Evolutionary conservation across 2,113 vertebrate genomes (phyloP).

Genomic region (Diphyllodes magnificus): DNA sequence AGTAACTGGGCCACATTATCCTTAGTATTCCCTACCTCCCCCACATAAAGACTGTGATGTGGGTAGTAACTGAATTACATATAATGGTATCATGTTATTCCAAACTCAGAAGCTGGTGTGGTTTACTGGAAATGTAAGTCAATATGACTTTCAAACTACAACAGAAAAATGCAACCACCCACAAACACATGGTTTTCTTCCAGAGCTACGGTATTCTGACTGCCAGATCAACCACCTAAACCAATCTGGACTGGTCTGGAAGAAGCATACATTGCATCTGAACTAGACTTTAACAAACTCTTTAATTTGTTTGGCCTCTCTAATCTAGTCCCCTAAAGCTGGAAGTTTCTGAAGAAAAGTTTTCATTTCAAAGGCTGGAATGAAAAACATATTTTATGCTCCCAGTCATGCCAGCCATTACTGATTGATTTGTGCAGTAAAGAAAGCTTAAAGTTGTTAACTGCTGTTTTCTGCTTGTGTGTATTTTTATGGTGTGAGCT

Average conservation of each 20-base stretch:
- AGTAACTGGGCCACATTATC: not conserved
- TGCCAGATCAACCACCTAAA: conserved; percentile 21
- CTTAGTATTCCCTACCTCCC: not conserved
- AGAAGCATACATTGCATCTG: not conserved
- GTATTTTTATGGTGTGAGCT: conserved; percentile 52
- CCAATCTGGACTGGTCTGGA: not conserved
- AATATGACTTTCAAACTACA: conserved; percentile 2
- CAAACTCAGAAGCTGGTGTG: conserved; percentile 46
- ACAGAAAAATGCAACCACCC: not conserved
- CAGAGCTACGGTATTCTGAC: not conserved
- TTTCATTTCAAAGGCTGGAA: conserved; percentile 3
- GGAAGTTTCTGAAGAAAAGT: conserved; percentile 4
- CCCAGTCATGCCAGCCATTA: conserved; percentile 44
- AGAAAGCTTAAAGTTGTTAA: conserved; percentile 44
- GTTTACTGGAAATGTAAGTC: conserved; percentile 47
- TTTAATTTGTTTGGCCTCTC: not conserved
- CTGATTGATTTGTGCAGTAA: conserved; percentile 36
- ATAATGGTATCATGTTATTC: not conserved
- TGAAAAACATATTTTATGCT: conserved; percentile 6
- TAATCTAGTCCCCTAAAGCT: not conserved
- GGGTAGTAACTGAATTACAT: conserved; percentile 36
- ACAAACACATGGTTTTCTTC: conserved; percentile 52
- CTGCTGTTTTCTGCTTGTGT: conserved; percentile 50
- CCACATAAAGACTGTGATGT: conserved; percentile 37
- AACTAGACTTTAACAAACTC: not conserved